Base-by-base conservation (phyloP, 2,113 vertebrate genomes). In the Australoheros scitulus region DNA sequence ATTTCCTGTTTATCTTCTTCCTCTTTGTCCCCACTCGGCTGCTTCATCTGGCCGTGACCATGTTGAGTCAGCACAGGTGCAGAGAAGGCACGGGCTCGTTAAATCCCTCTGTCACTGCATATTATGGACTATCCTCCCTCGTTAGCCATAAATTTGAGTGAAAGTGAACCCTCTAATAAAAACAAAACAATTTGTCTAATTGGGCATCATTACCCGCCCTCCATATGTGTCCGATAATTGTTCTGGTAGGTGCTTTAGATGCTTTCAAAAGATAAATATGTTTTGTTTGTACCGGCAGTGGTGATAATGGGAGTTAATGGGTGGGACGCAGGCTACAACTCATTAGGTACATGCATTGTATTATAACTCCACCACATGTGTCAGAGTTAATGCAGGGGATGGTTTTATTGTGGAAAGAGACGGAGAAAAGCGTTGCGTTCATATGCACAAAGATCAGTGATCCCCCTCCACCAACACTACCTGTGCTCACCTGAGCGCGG, bases 301-400 rank as follows among this genome's bases (percentile, higher is more conserved):
- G 50, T 52, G 87, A 47, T 87, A 84, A 86, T 88, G 79, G 63
- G 78, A 89, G 80, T 63, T 82, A 91, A 87, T 83, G 83, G 75
- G 76, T 34, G 76, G 76, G 65, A 61, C 34, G 50, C 6, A 5
- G 74, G 87, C 63, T 41, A 11, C 81, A 77, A 76, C 86, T 82
- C 90, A 82, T 91, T 89, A 84, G 80, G 2, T 52, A 6, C 70
- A 77, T 38, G 22, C 50, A 36, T 36, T 80, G 65, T 52, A 7
- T 36, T 74, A 34, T 55, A 57, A 58, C 64, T 79, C 18, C 20
- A 47, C 58, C 52, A 29, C 81, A 81, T 72, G 80, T 72, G 85
- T 82, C 83, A 18, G 1, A 26, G 43, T 57, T 65, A 74, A 78
- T 86, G 77, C 2, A 18, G 17, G 17, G 7, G 36, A 63, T 6